Conservation (phyloP, 2,888 invertebrate species). For the Quadroppia sp. region DNA sequence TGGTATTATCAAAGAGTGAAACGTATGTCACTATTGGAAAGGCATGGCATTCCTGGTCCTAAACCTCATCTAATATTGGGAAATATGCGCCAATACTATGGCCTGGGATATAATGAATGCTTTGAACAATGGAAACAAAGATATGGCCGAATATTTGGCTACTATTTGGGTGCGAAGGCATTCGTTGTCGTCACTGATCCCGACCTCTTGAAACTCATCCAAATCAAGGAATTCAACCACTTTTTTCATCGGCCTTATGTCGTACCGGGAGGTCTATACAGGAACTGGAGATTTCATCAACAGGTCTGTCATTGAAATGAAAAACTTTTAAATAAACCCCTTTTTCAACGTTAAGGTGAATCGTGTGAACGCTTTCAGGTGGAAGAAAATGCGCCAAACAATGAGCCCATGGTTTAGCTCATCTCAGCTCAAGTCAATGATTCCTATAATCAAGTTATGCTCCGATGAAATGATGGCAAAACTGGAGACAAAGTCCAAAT, state of each 20-base stretch:
- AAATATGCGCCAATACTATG: constrained; percentile 41
- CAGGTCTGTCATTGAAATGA: no score
- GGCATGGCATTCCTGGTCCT: constrained; percentile 43
- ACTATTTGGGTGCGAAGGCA: constrained; percentile 44
- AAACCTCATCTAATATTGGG: constrained; percentile 43
- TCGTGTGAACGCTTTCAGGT: no score
- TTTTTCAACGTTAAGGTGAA: constrained; percentile 38
- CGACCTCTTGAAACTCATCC: constrained; percentile 49
- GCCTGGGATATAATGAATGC: constrained; percentile 40
- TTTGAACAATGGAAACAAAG: constrained; percentile 44
- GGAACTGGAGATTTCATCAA: constrained; percentile 36
- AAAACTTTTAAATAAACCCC: not conserved
- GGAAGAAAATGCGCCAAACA: constrained; percentile 47
- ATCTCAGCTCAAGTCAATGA: constrained; percentile 44
- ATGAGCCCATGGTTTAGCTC: constrained; percentile 47
- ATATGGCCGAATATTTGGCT: constrained; percentile 45
- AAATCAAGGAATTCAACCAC: constrained; percentile 51
- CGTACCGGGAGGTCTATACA: constrained; percentile 46
- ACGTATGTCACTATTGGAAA: constrained; percentile 30
- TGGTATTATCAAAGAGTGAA: constrained; percentile 17
- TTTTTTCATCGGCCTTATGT: constrained; percentile 50
- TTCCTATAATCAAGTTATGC: constrained; percentile 38
- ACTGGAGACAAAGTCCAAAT: constrained; percentile 31
- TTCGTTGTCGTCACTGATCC: constrained; percentile 44
- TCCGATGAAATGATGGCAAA: constrained; percentile 40